Base-by-base conservation (phyloP, 2,113 vertebrate genomes). In the Sinocyclocheilus grahami region DNA sequence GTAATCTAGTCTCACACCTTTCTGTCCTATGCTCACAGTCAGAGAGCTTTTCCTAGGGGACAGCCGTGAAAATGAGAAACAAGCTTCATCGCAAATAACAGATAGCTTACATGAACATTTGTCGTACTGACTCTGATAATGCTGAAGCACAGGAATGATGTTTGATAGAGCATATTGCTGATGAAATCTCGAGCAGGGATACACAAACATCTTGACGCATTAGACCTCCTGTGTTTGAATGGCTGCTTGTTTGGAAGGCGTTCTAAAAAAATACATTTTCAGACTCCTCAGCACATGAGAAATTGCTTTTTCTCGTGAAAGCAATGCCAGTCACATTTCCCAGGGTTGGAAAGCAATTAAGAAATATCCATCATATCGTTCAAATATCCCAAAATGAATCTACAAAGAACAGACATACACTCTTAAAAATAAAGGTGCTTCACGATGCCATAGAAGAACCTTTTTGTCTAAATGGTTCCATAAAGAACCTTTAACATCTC, bases 61-160 rank as follows among this genome's bases (percentile, higher is more conserved):
- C 87, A 20, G 22, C 63, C 78, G 84, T 78, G 84, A 85, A 91
- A 92, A 93, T 89, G 85, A 87, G 90, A 90, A 90, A 86, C 85
- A 85, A 88, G 53, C 63, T 76, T 84, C 16, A 0, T 82, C 69
- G 81, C 24, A 4, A 82, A 83, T 58, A 82, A 83, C 65, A 77
- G 85, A 22, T 51, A 4, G 62, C 5, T 7, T n/a, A 74, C 18
- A 6, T 42, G 37, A 74, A n/a, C 71, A 12, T 74, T n/a, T 74
- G 20, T 20, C 37, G 0, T n/a, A 42, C 42, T 27, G 22, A 48
- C 37, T 72, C 18, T 42, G 37, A 72, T 72, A 42, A 22, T 42
- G 69, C 69, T 62, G 58, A 62, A 62, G 58, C 20, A 62, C 0
- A n/a, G 20, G 24, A 12, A 30, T 67, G 0, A 27, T 30, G 24